These are phyloP conservation scores for Melolontha melolontha DNA, from an alignment of 2,888 invertebrate genomes.

Conservation along the genomic window DNA sequence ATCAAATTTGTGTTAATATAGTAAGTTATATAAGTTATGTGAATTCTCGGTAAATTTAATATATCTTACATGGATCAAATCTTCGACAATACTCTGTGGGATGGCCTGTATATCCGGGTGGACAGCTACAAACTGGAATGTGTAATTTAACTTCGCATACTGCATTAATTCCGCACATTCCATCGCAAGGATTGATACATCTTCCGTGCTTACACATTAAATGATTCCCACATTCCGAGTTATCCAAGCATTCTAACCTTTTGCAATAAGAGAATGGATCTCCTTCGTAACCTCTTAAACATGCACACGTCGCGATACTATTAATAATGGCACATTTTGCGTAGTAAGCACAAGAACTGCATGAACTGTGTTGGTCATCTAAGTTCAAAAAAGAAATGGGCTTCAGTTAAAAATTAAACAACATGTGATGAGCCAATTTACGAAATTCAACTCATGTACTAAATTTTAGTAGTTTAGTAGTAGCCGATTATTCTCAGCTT, in stretches of 20 bases:
- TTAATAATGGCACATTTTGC: constrained; percentile 75
- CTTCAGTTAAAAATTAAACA: not conserved
- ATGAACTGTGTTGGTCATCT: constrained; percentile 31
- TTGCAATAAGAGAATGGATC: constrained; percentile 81
- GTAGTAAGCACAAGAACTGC: constrained; percentile 70
- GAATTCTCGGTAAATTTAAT: constrained; percentile 10
- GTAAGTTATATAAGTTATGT: not conserved
- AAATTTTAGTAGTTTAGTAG: no score
- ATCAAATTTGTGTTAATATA: no score
- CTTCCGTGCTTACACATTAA: constrained; percentile 80
- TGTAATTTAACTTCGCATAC: constrained; percentile 83
- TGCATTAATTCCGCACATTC: constrained; percentile 81
- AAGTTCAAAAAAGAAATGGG: not conserved
- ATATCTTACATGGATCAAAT: constrained; percentile 78
- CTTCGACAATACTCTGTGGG: constrained; percentile 79
- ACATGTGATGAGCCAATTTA: no score
- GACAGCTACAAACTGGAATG: constrained; percentile 83
- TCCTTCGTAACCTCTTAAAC: constrained; percentile 82
- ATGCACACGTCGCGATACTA: constrained; percentile 84
- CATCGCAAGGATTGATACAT: constrained; percentile 84
- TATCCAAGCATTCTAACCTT: constrained; percentile 70
- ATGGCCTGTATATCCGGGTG: constrained; percentile 82
- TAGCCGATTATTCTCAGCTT: no score
- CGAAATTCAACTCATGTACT: no score
- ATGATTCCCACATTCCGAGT: constrained; percentile 80